Evolutionary conservation across 2,888 invertebrate genomes (phyloP), one percentile per base, ranked within the genome.

Genomic region (Onthophagus sagittarius): DNA sequence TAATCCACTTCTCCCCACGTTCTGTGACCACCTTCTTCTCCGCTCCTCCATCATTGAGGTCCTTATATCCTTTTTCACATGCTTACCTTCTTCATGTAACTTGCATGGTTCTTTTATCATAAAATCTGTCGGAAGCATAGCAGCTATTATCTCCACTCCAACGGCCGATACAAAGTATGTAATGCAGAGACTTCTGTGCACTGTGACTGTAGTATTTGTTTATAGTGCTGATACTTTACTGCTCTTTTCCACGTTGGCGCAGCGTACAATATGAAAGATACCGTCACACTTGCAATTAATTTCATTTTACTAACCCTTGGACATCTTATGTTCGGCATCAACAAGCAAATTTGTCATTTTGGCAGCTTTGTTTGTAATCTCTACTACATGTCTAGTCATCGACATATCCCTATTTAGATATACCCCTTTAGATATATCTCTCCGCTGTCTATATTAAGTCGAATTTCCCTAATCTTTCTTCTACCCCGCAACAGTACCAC

Each of bases 321-420:
- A 0, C 78, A 77, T 0, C 74, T 74, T 31, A 77, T 65, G 70
- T 77, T 78, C 9, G 76, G 73, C 77, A 78, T 76, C 15, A 78
- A 65, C 31, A 11, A 78, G 72, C 9, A 69, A 71, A 3, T 32
- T 70, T 23, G 62, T 11, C n/a, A n/a, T n/a, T n/a, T n/a, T n/a
- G 2, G 32, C 23, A 5, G 63, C 69, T 13, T 64, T 71, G 5
- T 53, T 53, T 5, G 70, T 63, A 15, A 15, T 23, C 32, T 62
- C 9, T 6, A 62, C 14, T 0, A 74, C n/a, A 23, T 74, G 74
- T 11, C 62, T 15, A 1, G 63, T 6, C 65, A 74, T 9, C 1
- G 1, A 13, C 67, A 32, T 2, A 62, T 64, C 9, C 15, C 63
- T 39, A n/a, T 69, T 53, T 14, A 74, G 13, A 2, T 71, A 33